phyloP scores from a whole-genome alignment of 2,797 vertebrate genomes.

The Hydrophis major region DNA sequence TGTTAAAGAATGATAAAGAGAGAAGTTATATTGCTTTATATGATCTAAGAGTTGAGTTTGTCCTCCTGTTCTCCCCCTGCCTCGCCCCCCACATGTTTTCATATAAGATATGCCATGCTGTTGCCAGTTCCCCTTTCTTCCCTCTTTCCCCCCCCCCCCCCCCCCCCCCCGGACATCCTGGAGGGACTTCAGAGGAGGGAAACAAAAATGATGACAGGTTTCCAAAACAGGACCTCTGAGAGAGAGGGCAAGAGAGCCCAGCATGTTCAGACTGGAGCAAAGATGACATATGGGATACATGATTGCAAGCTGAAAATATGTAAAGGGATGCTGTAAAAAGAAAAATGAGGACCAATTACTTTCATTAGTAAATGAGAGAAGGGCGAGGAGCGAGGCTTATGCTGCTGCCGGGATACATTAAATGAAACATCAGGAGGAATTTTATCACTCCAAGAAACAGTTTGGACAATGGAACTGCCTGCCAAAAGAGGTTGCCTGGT shows the following conservation, averaged over 20 bases:
- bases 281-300: slow-evolving; percentile 19
- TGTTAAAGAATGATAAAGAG: neutral
- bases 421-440: slow-evolving; percentile 18
- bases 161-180: neutral
- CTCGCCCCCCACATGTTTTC: accelerated
- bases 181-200: slow-evolving; percentile 22
- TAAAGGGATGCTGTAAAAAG: slow-evolving; percentile 11
- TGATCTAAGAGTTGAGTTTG: neutral
- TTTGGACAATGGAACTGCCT: slow-evolving; percentile 23
- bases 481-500: slow-evolving; percentile 10
- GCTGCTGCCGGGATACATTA: slow-evolving; percentile 50
- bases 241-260: neutral
- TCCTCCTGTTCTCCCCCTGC: neutral
- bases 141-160: accelerated
- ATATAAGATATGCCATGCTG: neutral
- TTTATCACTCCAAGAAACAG: slow-evolving; percentile 9
- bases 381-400: slow-evolving; percentile 15
- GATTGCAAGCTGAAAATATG: neutral
- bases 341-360: slow-evolving; percentile 36
- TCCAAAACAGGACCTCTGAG: neutral
- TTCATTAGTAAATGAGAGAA: slow-evolving; percentile 43
- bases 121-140: neutral
- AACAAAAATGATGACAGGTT: slow-evolving; percentile 31
- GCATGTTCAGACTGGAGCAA: neutral
- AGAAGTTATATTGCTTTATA: neutral